Conservation (phyloP, 2,888 invertebrate species). For the Scaptomyza cyrtandrae region DNA sequence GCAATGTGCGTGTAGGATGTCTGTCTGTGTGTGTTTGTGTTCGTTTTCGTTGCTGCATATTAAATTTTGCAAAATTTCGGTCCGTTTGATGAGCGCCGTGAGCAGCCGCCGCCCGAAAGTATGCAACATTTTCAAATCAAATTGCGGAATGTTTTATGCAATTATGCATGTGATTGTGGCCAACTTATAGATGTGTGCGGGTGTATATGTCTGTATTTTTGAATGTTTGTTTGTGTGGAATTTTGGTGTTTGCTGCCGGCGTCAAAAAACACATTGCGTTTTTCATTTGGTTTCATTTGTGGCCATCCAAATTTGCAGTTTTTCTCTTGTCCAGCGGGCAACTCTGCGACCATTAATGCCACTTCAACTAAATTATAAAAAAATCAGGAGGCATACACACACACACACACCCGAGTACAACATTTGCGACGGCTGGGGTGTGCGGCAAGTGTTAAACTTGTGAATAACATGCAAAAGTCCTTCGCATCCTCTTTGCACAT, state of each 20-base stretch:
- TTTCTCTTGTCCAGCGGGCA: conserved; percentile 23
- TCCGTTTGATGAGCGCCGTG: conserved; percentile 61
- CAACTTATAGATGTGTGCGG: conserved; percentile 17
- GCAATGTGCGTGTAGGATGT: conserved; percentile 31
- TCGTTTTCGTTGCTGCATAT: conserved; percentile 56
- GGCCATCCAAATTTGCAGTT: conserved; percentile 56
- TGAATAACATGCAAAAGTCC: conserved; percentile 76
- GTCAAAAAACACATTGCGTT: conserved; percentile 44
- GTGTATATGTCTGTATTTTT: conserved; percentile 3
- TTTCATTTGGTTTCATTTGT: conserved; percentile 72
- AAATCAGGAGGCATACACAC: conserved; percentile 28
- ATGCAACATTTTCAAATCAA: conserved; percentile 71
- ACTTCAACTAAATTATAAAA: conserved; percentile 76
- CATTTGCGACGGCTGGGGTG: conserved; percentile 19
- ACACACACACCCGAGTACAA: not conserved
- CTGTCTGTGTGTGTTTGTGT: conserved; percentile 18
- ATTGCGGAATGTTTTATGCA: conserved; percentile 70
- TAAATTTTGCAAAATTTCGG: conserved; percentile 65
- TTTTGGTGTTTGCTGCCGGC: conserved; percentile 3
- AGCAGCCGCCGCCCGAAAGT: conserved; percentile 44
- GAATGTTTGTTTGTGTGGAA: conserved; percentile 24
- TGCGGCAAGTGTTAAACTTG: conserved; percentile 54
- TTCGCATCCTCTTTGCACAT: conserved; percentile 71
- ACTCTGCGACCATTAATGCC: conserved; percentile 64
- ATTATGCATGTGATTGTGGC: conserved; percentile 76